Evolutionary conservation across 2,888 invertebrate species (phyloP).

Genomic region (Corbicula japonica): DNA sequence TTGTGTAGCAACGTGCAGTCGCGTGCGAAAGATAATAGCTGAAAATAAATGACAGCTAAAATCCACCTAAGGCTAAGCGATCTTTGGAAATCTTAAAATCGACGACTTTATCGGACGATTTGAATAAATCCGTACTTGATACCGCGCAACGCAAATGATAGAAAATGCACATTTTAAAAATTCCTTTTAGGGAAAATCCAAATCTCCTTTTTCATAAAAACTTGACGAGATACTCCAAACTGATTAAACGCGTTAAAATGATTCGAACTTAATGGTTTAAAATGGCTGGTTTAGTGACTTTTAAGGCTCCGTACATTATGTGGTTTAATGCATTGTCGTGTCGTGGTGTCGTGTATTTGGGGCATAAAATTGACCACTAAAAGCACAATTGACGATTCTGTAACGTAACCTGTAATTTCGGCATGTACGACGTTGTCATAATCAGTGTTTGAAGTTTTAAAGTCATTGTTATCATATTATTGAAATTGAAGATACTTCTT

Average conservation of each 20-base stretch:
- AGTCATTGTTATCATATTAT: constrained; percentile 42
- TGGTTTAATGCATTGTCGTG: not conserved
- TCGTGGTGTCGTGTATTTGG: not conserved
- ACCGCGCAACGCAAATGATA: constrained; percentile 7
- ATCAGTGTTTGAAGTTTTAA: constrained; percentile 24
- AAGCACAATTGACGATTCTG: constrained; percentile 23
- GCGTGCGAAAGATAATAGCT: constrained; percentile 31
- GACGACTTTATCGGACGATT: constrained; percentile 16
- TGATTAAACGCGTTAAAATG: constrained; percentile 15
- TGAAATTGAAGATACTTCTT: constrained; percentile 50
- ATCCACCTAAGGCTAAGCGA: constrained; percentile 36
- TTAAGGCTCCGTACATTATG: no score
- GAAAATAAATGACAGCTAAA: constrained; percentile 16
- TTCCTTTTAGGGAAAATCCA: constrained; percentile 6
- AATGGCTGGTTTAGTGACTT: no score
- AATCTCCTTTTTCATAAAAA: not conserved
- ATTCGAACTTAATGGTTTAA: constrained; percentile 3
- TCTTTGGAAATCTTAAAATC: constrained; percentile 39
- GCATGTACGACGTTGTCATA: constrained; percentile 49
- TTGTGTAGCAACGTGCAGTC: constrained; percentile 16
- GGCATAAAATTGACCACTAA: not conserved
- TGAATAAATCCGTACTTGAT: constrained; percentile 26
- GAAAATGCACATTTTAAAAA: not conserved
- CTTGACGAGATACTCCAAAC: constrained; percentile 3
- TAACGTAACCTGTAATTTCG: constrained; percentile 35